Evolutionary conservation across 2,888 invertebrate species (phyloP).

Genomic region (Sesia bembeciformis): DNA sequence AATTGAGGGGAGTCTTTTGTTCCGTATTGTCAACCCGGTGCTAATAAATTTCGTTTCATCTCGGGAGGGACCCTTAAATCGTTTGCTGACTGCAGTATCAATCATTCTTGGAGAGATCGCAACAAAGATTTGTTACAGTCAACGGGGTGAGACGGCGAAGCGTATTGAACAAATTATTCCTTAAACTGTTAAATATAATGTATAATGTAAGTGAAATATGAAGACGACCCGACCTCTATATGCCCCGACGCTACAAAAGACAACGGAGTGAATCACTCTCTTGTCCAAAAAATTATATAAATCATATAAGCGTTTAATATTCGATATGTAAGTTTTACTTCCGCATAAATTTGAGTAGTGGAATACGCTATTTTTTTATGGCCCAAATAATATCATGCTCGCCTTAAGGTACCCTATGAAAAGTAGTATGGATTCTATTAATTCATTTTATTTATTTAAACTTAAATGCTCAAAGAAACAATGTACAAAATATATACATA

Average conservation of each 20-base stretch:
- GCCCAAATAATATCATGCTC: too few relatives aligned
- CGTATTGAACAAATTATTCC: slow-evolving; percentile 31
- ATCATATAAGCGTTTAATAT: too few relatives aligned
- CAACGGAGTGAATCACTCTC: neutral
- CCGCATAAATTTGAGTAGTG: too few relatives aligned
- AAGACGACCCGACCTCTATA: neutral
- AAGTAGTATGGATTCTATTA: too few relatives aligned
- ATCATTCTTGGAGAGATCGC: slow-evolving; percentile 44
- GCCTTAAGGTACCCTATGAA: too few relatives aligned
- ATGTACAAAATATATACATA: too few relatives aligned
- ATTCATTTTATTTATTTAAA: too few relatives aligned
- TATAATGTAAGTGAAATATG: neutral
- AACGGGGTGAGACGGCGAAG: slow-evolving; percentile 26
- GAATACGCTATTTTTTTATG: too few relatives aligned
- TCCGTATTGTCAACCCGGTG: slow-evolving; percentile 41
- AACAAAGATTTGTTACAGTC: slow-evolving; percentile 52
- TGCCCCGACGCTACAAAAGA: neutral
- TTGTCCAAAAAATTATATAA: neutral
- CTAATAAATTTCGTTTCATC: slow-evolving; percentile 52
- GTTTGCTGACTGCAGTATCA: slow-evolving; percentile 39
- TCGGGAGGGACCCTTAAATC: slow-evolving; percentile 34
- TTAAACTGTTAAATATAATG: neutral
- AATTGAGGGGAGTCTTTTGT: slow-evolving; percentile 34
- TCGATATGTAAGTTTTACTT: too few relatives aligned
- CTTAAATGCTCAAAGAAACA: too few relatives aligned